A percentile compares a stretch with the other conserved stretches of the same genome.
phyloP scores from a whole-genome alignment of 1,140 invertebrate genomes.

The Aphaenogaster rudis region DNA sequence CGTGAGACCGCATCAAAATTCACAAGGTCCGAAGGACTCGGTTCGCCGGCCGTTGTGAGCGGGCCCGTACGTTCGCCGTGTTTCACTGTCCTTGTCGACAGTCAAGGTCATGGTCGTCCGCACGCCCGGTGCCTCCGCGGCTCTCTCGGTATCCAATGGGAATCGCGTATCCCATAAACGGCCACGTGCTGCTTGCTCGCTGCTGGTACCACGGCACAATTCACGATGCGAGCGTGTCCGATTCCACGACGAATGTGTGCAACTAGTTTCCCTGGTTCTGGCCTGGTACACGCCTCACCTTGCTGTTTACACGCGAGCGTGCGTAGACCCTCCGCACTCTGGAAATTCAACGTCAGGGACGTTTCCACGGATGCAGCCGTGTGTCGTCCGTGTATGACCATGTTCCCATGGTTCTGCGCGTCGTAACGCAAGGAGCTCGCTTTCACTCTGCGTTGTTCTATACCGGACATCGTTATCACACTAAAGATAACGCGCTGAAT shows the following conservation, averaged over 20 bases:
- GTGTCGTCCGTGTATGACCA: slow-evolving; percentile 20
- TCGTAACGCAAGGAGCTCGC: slow-evolving; percentile 19
- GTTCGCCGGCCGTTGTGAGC: slow-evolving; percentile 61
- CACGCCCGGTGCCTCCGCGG: slow-evolving; percentile 64
- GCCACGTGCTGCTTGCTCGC: slow-evolving; percentile 72
- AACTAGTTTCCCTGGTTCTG: slow-evolving; percentile 58
- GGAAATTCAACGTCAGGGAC: slow-evolving; percentile 63
- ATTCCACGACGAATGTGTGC: slow-evolving; percentile 49
- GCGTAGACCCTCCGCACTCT: slow-evolving; percentile 4
- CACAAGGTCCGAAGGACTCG: slow-evolving; percentile 5
- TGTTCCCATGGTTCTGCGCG: slow-evolving; percentile 61
- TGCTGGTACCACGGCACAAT: slow-evolving; percentile 54
- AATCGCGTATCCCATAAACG: slow-evolving; percentile 78
- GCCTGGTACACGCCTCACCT: not conserved
- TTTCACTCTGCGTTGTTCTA: slow-evolving; percentile 16
- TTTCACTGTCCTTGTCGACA: slow-evolving; percentile 78
- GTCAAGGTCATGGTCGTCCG: slow-evolving; percentile 80
- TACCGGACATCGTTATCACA: slow-evolving; percentile 18
- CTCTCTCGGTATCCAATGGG: slow-evolving; percentile 67
- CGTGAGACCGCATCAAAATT: slow-evolving; percentile 44
- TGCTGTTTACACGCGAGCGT: slow-evolving; percentile 40
- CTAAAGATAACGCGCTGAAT: slow-evolving; percentile 16
- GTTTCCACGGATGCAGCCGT: slow-evolving; percentile 62
- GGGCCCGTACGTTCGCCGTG: slow-evolving; percentile 54
- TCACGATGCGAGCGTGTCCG: slow-evolving; percentile 46